Evolutionary conservation across 2,888 invertebrate species (phyloP).

Genomic region (Melieria picta): DNA sequence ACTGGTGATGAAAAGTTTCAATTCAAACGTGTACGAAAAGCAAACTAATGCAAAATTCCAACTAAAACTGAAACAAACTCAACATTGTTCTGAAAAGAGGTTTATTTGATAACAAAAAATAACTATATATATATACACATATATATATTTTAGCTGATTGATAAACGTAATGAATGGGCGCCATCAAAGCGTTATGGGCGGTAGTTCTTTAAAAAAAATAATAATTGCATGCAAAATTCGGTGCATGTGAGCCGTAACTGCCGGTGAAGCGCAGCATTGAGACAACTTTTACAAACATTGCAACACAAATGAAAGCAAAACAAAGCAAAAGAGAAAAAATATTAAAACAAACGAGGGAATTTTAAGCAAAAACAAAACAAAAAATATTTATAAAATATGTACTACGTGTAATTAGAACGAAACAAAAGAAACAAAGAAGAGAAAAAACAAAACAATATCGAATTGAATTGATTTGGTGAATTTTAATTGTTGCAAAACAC

Average conservation of each 20-base stretch:
- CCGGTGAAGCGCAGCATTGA: slow-evolving; percentile 1
- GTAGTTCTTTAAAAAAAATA: slow-evolving; percentile 28
- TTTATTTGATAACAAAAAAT: background rate
- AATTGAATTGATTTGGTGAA: slow-evolving; percentile 32
- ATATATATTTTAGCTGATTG: slow-evolving; percentile 36
- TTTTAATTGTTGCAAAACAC: slow-evolving; percentile 34
- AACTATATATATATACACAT: slow-evolving; percentile 20
- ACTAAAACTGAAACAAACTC: slow-evolving; percentile 37
- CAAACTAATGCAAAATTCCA: slow-evolving; percentile 50
- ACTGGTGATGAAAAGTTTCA: slow-evolving; percentile 34
- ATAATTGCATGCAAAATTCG: slow-evolving; percentile 34
- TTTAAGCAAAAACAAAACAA: slow-evolving; percentile 36
- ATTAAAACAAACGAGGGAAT: slow-evolving; percentile 26
- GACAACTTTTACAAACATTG: slow-evolving; percentile 39
- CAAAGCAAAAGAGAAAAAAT: slow-evolving; percentile 26
- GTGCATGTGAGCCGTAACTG: slow-evolving; percentile 9
- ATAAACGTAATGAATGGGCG: background rate
- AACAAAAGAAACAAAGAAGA: slow-evolving; percentile 26
- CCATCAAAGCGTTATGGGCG: too few relatives aligned
- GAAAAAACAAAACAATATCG: slow-evolving; percentile 33
- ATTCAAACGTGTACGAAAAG: slow-evolving; percentile 56
- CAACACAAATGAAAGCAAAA: background rate
- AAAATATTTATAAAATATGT: too few relatives aligned
- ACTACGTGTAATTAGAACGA: background rate
- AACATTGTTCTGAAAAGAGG: too few relatives aligned